Percentiles rank a stretch among this genome's conserved stretches.
Conservation (phyloP, 2,797 vertebrate species). For the Echeneis naucrates region DNA sequence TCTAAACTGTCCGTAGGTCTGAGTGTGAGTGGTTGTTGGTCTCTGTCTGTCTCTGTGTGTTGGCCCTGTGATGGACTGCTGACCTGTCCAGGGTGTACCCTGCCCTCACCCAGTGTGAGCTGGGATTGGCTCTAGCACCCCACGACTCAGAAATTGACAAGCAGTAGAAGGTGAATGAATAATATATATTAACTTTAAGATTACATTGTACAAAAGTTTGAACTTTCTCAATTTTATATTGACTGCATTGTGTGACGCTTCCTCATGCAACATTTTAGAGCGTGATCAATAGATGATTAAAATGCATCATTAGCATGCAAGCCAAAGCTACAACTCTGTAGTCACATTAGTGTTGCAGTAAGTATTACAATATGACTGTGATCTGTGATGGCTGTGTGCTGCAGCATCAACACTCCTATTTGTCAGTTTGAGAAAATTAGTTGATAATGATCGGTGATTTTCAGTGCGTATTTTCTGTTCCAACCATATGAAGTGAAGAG, state of each 20-base stretch:
- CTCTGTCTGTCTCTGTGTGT: too few species aligned
- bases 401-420: too few species aligned
- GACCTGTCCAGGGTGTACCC: too few species aligned
- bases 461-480: slow-evolving; percentile 9
- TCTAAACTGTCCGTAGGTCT: too few species aligned
- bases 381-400: not conserved
- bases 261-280: not conserved
- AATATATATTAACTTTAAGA: too few species aligned
- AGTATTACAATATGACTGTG: not conserved
- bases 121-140: too few species aligned
- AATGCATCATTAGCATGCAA: slow-evolving; percentile 16
- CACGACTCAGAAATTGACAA: too few species aligned
- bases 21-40: too few species aligned
- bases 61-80: too few species aligned
- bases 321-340: not conserved
- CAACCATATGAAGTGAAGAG: not conserved
- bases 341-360: not conserved
- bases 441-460: not conserved
- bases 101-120: too few species aligned
- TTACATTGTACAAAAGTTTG: too few species aligned
- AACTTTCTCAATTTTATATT: not conserved
- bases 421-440: not conserved
- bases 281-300: slow-evolving; percentile 8
- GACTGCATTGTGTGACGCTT: not conserved
- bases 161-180: too few species aligned